These are phyloP conservation scores for Anthonomus grandis DNA, from an alignment of 1,140 invertebrate species.

Conservation along the genomic window DNA sequence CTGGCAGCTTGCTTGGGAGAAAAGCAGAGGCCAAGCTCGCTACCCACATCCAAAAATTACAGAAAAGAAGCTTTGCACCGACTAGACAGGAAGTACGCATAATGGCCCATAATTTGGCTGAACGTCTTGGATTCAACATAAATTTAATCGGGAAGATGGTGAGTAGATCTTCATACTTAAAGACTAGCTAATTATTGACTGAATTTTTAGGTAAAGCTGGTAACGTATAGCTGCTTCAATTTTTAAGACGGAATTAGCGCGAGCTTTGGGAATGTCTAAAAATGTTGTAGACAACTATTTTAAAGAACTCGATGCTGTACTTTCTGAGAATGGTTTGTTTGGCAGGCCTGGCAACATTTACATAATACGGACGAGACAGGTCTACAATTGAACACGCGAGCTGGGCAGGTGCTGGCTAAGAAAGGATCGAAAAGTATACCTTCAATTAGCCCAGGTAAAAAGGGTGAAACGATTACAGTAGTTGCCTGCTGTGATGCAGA, in stretches of 20 bases:
- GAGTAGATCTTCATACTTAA: too few species aligned
- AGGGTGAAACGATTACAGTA: slow-evolving; percentile 36
- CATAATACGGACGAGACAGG: slow-evolving; percentile 28
- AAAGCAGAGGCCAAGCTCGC: slow-evolving; percentile 7
- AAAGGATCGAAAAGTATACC: slow-evolving; percentile 40
- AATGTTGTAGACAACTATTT: slow-evolving; percentile 8
- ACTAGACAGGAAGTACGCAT: slow-evolving; percentile 11
- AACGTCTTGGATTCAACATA: slow-evolving; percentile 13
- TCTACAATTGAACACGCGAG: slow-evolving; percentile 36
- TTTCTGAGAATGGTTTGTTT: slow-evolving; percentile 11
- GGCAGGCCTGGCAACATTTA: slow-evolving; percentile 16
- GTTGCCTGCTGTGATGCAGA: slow-evolving; percentile 33
- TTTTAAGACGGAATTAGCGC: slow-evolving; percentile 12
- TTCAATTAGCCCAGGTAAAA: slow-evolving; percentile 23
- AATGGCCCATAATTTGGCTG: slow-evolving; percentile 9
- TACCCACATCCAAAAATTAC: slow-evolving; percentile 14
- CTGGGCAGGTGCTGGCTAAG: slow-evolving; percentile 38
- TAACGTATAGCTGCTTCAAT: neutral
- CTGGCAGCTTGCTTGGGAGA: neutral
- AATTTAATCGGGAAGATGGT: slow-evolving; percentile 10
- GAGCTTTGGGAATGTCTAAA: slow-evolving; percentile 18
- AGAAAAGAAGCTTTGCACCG: slow-evolving; percentile 10
- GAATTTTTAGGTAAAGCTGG: slow-evolving; percentile 17
- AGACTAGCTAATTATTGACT: neutral
- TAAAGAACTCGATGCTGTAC: slow-evolving; percentile 6